phyloP scores from a whole-genome alignment of 1,140 invertebrate genomes.

The Magallana ariakensis region DNA sequence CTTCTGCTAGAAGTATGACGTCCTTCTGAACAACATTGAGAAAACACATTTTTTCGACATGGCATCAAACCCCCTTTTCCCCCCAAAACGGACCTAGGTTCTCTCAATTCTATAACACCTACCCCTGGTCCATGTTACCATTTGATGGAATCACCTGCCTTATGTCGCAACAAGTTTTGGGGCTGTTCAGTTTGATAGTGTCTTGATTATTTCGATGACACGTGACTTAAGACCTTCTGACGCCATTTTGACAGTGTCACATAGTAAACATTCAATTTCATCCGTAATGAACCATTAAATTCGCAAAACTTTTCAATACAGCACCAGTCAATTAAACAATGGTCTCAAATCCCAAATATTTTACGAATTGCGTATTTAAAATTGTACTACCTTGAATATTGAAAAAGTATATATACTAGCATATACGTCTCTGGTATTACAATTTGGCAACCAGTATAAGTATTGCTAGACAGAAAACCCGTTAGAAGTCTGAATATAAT shows the following conservation, averaged over 20 bases:
- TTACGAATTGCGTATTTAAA: too few species aligned
- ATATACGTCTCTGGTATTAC: too few species aligned
- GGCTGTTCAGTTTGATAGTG: not conserved
- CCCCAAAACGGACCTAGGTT: not conserved
- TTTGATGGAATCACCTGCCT: not conserved
- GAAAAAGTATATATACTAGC: too few species aligned
- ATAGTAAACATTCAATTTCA: not conserved
- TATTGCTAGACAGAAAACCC: too few species aligned
- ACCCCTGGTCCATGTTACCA: not conserved
- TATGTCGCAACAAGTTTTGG: not conserved
- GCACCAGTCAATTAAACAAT: not conserved
- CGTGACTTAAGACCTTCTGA: constrained; percentile 20
- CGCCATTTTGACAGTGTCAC: constrained; percentile 30
- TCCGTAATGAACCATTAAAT: constrained; percentile 9
- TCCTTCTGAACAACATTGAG: not conserved
- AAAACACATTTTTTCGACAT: not conserved
- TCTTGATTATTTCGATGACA: constrained; percentile 19
- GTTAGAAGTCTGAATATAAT: too few species aligned
- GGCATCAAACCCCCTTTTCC: not conserved
- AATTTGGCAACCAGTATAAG: too few species aligned
- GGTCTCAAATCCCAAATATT: not conserved
- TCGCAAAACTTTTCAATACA: not conserved
- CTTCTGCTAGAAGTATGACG: not conserved
- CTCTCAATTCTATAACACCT: not conserved
- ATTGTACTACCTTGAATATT: too few species aligned